Conservation (phyloP, 2,888 invertebrate genomes). For the Thereva nobilitata region DNA sequence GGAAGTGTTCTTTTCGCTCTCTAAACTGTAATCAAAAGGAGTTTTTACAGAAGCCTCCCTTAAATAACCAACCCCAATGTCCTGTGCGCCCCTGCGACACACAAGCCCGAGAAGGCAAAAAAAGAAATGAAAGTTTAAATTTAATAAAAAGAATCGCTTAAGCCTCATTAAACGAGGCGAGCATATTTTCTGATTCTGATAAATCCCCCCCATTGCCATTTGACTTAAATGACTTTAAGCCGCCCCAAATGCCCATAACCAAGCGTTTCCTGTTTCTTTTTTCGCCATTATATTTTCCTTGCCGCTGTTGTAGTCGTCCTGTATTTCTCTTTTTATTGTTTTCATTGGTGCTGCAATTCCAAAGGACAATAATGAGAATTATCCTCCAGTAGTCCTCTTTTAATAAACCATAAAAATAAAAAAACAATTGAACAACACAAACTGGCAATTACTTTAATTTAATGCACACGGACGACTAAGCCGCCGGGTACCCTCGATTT, state of each 20-base stretch:
- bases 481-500: slow-evolving; percentile 21
- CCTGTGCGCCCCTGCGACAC: too few species aligned
- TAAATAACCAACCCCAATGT: too few species aligned
- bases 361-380: slow-evolving; percentile 34
- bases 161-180: slow-evolving; percentile 39
- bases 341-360: slow-evolving; percentile 32
- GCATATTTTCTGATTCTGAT: slow-evolving; percentile 39
- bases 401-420: slow-evolving; percentile 39
- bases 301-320: slow-evolving; percentile 15
- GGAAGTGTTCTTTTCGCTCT: too few species aligned
- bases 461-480: slow-evolving; percentile 35
- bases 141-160: slow-evolving; percentile 36
- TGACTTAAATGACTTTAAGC: slow-evolving; percentile 30
- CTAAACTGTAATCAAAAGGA: too few species aligned
- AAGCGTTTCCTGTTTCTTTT: slow-evolving; percentile 29
- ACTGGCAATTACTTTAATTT: slow-evolving; percentile 39
- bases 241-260: slow-evolving; percentile 33
- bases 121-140: slow-evolving; percentile 22
- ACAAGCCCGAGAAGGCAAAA: too few species aligned
- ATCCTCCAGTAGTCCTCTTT: slow-evolving; percentile 36
- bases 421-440: slow-evolving; percentile 39
- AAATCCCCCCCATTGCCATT: slow-evolving; percentile 35
- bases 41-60: too few species aligned
- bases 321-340: slow-evolving; percentile 15
- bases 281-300: slow-evolving; percentile 31